Conservation (phyloP, 1,140 invertebrate species). For the Cyphomyrmex costatus region DNA sequence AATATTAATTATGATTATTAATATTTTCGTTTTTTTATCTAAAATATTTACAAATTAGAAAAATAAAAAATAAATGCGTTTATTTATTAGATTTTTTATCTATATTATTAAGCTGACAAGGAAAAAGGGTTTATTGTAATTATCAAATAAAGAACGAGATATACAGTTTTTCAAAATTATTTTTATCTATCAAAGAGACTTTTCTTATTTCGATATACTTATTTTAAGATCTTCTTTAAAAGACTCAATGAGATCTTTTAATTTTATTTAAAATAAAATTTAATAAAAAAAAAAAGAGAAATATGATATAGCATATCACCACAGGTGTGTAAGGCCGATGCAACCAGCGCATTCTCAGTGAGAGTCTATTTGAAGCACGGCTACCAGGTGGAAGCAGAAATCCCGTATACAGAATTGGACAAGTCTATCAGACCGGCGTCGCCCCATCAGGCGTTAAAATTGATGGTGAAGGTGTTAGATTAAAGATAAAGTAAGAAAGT, state of each 20-base stretch:
- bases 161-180: neutral
- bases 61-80: neutral
- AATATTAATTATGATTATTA: constrained; percentile 2
- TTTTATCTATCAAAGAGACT: neutral
- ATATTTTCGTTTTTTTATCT: neutral
- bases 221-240: neutral
- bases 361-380: constrained; percentile 90
- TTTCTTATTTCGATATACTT: neutral
- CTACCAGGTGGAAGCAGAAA: constrained; percentile 88
- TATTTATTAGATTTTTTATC: neutral
- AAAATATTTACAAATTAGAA: neutral
- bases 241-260: neutral
- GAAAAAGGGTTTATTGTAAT: neutral
- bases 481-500: constrained; percentile 69
- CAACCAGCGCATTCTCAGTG: constrained; percentile 92
- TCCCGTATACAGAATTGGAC: constrained; percentile 90
- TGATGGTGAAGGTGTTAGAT: constrained; percentile 87
- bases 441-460: constrained; percentile 89
- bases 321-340: constrained; percentile 92
- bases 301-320: neutral
- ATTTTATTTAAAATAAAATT: neutral
- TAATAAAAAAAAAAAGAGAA: constrained; percentile 9
- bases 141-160: neutral
- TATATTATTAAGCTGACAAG: neutral
- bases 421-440: constrained; percentile 87